Base-by-base conservation (phyloP, 2,888 invertebrate genomes). In the Venusia cambrica region DNA sequence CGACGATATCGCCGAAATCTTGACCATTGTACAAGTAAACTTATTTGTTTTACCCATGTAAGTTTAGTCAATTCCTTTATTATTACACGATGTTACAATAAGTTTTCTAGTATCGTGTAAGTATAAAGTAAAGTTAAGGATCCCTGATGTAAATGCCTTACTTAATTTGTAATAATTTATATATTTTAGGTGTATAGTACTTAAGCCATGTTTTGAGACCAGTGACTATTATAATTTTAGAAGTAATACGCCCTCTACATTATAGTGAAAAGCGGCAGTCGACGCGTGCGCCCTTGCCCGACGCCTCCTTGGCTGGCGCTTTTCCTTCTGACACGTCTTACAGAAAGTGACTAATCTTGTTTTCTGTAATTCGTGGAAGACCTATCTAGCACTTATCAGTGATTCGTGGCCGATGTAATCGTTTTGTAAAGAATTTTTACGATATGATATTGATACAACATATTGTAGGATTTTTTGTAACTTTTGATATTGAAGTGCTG, bases 131-230 rank as follows among this genome's bases (percentile, higher is more conserved):
- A 73, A 62, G 58, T 70, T 85, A 84, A 84, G 83, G 65, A 80
- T 73, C 77, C 81, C 78, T 80, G 80, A 85, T 80, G 85, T 85
- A 85, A 84, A 87, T 87, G 87, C 87, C 87, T 87, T 87, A 84
- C 81, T 84, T 85, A 85, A 84, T 85, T 85, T 85, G 81, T 85
- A 87, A 85, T 87, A 87, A 87, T 87, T 87, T 87, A 87, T 87
- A 80, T 85, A 85, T 84, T 81, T 81, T 85, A 87, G 85, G 81
- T 87, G 85, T 85, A 85, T 85, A 85, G 87, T 85, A 87, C 85
- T 84, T 87, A 87, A 87, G 87, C 85, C 85, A 87, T 85, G 84
- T 85, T 81, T 84, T 78, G 77, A 85, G 85, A 85, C 85, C 85
- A 84, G 84, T 87, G 83, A 84, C 80, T 85, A 83, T 84, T 85